Evolutionary conservation across 2,113 vertebrate species (phyloP).

Genomic region (Chrysochloris asiatica): DNA sequence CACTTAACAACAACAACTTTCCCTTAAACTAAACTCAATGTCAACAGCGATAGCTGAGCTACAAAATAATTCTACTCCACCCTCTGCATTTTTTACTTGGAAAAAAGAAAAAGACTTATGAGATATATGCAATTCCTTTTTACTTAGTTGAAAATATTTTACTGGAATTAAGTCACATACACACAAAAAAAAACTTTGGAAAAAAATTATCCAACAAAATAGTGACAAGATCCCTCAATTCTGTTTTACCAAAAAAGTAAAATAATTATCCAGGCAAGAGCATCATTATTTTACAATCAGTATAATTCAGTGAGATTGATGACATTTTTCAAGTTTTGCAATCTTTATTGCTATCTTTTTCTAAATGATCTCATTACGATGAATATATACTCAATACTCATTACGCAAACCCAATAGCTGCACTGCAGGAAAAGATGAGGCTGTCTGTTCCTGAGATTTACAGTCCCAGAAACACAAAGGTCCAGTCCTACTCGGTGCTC

Average conservation of each 20-base stretch:
- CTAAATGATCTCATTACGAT: background rate
- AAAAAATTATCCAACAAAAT: constrained; percentile 2
- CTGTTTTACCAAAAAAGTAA: constrained; percentile 20
- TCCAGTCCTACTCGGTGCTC: too few relatives aligned
- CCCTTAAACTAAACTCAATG: constrained; percentile 8
- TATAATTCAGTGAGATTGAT: background rate
- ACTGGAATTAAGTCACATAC: background rate
- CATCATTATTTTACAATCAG: background rate
- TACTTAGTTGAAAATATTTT: constrained; percentile 13
- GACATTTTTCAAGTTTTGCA: background rate
- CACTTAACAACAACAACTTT: too few relatives aligned
- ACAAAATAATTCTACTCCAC: background rate
- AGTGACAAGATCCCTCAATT: background rate
- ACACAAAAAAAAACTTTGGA: background rate
- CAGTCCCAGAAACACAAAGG: too few relatives aligned
- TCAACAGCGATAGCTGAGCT: background rate
- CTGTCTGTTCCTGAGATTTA: too few relatives aligned
- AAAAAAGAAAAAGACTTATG: constrained; percentile 3
- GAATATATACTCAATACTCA: background rate
- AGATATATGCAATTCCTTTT: background rate
- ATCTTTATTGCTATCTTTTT: background rate
- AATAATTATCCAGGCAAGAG: background rate
- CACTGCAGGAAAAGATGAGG: too few relatives aligned
- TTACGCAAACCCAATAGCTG: too few relatives aligned
- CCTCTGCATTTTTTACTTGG: background rate